A percentile compares a stretch with the other conserved stretches of the same genome.
These are phyloP conservation scores for Lepus americanus DNA, from an alignment of 2,113 vertebrate species.

Conservation along the genomic window DNA sequence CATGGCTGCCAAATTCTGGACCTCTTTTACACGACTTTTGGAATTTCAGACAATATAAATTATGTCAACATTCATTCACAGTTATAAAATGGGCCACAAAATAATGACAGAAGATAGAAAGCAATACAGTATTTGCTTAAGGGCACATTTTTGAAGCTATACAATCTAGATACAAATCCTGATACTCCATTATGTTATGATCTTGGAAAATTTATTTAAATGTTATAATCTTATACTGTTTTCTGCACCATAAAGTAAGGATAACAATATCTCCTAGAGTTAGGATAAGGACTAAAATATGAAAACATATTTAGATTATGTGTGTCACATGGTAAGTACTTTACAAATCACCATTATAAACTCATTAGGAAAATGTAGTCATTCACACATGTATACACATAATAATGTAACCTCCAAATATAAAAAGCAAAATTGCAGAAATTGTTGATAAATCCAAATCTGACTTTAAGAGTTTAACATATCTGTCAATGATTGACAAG, in stretches of 20 bases:
- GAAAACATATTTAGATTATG: not conserved
- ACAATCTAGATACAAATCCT: not conserved
- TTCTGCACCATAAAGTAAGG: not conserved
- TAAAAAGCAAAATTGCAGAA: constrained; percentile 40
- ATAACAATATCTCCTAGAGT: constrained; percentile 4
- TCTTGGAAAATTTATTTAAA: not conserved
- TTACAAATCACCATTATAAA: not conserved
- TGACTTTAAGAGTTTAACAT: not conserved
- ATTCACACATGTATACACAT: not conserved
- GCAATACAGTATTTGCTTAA: not conserved
- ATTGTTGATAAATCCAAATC: constrained; percentile 16
- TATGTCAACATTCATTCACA: constrained; percentile 10
- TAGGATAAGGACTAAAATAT: constrained; percentile 29
- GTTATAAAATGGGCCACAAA: not conserved
- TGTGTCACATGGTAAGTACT: constrained; percentile 8
- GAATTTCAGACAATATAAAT: not conserved
- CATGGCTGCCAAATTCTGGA: not conserved
- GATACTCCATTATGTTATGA: not conserved
- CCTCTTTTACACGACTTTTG: not conserved
- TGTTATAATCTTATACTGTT: not conserved
- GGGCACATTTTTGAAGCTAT: not conserved
- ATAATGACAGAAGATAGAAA: not conserved
- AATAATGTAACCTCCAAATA: constrained; percentile 23
- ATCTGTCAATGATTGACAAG: constrained; percentile 32
- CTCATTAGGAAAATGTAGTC: constrained; percentile 29